Conservation (phyloP, 2,113 vertebrate genomes). For the Bos taurus region DNA sequence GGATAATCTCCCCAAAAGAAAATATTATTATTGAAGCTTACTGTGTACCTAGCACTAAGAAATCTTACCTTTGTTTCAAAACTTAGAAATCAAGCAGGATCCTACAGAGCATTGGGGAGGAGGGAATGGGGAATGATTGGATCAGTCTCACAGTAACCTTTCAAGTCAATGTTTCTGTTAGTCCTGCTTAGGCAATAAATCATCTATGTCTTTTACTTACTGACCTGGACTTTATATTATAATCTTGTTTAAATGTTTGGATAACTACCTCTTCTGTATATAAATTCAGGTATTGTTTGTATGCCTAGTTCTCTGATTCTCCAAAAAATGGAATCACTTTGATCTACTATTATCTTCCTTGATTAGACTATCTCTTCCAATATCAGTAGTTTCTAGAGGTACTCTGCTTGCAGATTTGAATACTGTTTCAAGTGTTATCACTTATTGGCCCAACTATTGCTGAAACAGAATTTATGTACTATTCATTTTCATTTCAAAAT, state of each 20-base stretch:
- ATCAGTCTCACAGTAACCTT: background rate
- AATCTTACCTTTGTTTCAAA: background rate
- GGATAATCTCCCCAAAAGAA: background rate
- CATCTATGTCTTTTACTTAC: background rate
- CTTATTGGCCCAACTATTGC: background rate
- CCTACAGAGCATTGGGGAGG: background rate
- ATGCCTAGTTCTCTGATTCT: background rate
- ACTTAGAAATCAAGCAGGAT: background rate
- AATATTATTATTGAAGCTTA: background rate
- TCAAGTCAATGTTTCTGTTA: background rate
- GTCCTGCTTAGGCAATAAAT: background rate
- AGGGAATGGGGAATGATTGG: rapidly evolving
- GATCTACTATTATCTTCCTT: background rate
- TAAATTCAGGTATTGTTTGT: background rate
- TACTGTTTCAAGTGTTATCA: background rate
- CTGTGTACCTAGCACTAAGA: background rate
- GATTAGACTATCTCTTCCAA: background rate
- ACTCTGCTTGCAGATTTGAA: background rate
- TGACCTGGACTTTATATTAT: background rate
- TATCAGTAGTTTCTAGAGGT: background rate
- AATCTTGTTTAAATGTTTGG: background rate
- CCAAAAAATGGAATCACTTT: background rate
- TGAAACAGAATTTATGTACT: background rate
- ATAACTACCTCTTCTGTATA: background rate
- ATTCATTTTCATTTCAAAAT: background rate